Evolutionary conservation across 2,797 vertebrate genomes (phyloP).

Genomic region (Spea hammondii): DNA sequence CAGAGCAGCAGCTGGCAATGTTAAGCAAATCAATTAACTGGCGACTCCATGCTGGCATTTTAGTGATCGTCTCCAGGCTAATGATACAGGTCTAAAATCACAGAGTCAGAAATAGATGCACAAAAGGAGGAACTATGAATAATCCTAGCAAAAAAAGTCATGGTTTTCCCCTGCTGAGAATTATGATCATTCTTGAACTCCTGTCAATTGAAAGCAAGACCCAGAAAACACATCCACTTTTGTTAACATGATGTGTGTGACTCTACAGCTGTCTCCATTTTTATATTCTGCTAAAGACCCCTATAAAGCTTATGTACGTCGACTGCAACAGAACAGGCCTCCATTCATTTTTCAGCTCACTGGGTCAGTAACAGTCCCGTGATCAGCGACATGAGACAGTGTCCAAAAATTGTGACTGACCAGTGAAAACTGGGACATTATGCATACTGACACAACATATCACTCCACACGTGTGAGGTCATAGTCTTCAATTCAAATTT

Average conservation of each 20-base stretch:
- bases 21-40: conserved; percentile 50
- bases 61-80: conserved; percentile 39
- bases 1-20: conserved; percentile 40
- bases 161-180: conserved; percentile 30
- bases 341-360: too few relatives aligned
- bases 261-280: background rate
- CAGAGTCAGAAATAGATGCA: conserved; percentile 40
- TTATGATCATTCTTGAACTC: conserved; percentile 19
- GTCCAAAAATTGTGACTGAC: too few relatives aligned
- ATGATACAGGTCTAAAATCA: conserved; percentile 47
- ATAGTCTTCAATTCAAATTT: too few relatives aligned
- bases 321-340: too few relatives aligned
- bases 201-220: conserved; percentile 8
- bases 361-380: too few relatives aligned
- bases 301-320: too few relatives aligned
- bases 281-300: too few relatives aligned
- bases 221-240: background rate
- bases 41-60: conserved; percentile 47
- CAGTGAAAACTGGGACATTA: too few relatives aligned
- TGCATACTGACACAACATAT: too few relatives aligned
- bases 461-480: too few relatives aligned
- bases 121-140: conserved; percentile 35
- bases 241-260: background rate
- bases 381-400: too few relatives aligned
- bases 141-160: conserved; percentile 32